Conservation (phyloP, 1,140 invertebrate genomes). For the Diploscapter pachys region DNA sequence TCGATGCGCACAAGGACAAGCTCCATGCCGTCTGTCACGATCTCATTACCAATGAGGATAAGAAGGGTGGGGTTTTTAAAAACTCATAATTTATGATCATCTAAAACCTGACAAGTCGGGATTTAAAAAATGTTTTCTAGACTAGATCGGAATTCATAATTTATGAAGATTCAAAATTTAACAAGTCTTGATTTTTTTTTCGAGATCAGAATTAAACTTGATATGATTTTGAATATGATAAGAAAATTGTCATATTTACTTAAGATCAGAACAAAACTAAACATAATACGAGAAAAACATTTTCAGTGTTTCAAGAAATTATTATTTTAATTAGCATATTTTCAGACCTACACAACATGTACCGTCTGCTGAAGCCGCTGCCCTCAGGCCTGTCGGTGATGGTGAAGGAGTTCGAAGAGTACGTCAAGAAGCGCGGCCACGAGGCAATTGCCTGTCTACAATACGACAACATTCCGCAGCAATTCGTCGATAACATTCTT, state of each 20-base stretch:
- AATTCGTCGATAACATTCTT: conserved; percentile 84
- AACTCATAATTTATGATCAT: conserved; percentile 3
- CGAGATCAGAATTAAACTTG: too few relatives aligned
- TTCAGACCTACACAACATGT: conserved; percentile 59
- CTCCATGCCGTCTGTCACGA: conserved; percentile 31
- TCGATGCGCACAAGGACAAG: conserved; percentile 35
- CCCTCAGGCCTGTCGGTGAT: conserved; percentile 73
- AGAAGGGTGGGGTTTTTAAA: not conserved
- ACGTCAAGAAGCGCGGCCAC: conserved; percentile 77
- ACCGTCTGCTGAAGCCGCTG: conserved; percentile 81
- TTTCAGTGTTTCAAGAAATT: too few relatives aligned
- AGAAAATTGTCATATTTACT: not conserved
- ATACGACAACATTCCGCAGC: conserved; percentile 66
- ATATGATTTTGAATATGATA: conserved; percentile 33
- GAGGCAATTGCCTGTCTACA: conserved; percentile 64
- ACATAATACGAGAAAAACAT: too few relatives aligned
- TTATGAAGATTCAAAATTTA: too few relatives aligned
- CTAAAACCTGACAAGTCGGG: not conserved
- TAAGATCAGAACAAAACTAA: not conserved
- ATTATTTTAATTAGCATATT: not conserved
- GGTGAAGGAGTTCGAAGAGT: conserved; percentile 79
- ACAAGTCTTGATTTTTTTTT: too few relatives aligned
- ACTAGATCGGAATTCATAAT: too few relatives aligned
- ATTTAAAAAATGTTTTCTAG: too few relatives aligned
- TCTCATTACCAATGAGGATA: conserved; percentile 36